Base-by-base conservation (phyloP, 2,888 invertebrate species). In the Cephus sareptanus region DNA sequence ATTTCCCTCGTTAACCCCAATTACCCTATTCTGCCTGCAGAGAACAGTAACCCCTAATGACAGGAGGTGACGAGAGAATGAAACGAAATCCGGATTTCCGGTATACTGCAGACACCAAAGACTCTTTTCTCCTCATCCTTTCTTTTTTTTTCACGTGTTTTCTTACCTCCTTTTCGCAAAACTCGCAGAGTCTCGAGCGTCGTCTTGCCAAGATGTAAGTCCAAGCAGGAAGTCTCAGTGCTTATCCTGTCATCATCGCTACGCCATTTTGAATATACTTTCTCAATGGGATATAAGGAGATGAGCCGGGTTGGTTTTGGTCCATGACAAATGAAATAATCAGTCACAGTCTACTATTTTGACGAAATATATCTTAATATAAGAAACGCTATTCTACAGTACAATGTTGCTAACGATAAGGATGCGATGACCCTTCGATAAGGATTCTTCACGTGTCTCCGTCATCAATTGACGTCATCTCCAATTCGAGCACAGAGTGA, bases 301-400 rank as follows among this genome's bases (percentile, higher is more conserved):
- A 56, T 56, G 56, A 23, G 56, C 9, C 56, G 56, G 56, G 23
- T 56, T 56, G 74, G 74, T 34, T 76, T 34, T 34, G 69, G 70
- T 69, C 34, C 69, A 70, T 71, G 40, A 76, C 35, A 70, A 77
- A 77, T 40, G 9, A 74, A 77, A 74, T 56, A 56, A 56, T 56
- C 56, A 56, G 56, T 77, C 75, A 69, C 70, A 75, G n/a, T 23
- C 11, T 74, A 70, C 77, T 75, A 77, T 77, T 75, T 75, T 77
- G 70, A 77, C 74, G 74, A 77, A 77, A 77, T 77, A 77, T 77
- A 77, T 77, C 77, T 77, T 77, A 75, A 77, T 77, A 75, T 75
- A 75, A 77, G 77, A 77, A 77, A 77, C 56, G 12, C 77, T 77
- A 77, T 77, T 77, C 77, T 77, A 77, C 75, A 74, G 75, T 77